Evolutionary conservation across 2,888 invertebrate species (phyloP), one percentile per base, ranked within the genome.

Genomic region (Microplitis deprimator): DNA sequence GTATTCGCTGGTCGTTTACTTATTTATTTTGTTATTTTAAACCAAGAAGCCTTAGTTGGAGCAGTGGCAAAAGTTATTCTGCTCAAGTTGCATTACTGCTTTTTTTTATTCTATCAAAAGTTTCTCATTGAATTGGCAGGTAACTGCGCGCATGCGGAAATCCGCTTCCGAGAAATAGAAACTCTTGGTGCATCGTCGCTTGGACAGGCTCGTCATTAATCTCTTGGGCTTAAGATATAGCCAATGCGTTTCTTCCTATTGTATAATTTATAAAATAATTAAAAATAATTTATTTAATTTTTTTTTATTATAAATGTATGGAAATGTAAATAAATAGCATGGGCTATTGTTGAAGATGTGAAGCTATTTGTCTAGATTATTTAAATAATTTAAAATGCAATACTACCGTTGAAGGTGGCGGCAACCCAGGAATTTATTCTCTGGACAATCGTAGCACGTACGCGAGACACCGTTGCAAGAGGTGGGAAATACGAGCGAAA

Each of bases 121-220:
- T 73, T 75, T 73, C 62, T 75, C 29, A 65, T 61, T 72, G 67
- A 67, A 61, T 68, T 62, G 41, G 65, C 70, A 76, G 77, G 68
- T 61, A 70, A 50, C 68, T 78, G 29, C 29, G 29, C 61, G 73
- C 68, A 75, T 76, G 77, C 80, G 80, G 79, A 80, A 80, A 79
- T 80, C 77, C 77, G 77, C 76, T 79, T 79, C 77, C 77, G 67
- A 76, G 80, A 79, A 80, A 76, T 76, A 76, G 78, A 79, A 80
- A 80, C 79, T 79, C 72, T 68, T 39, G 59, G 64, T 73, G 41
- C 73, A 29, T 71, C 60, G 39, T 40, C 65, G 65, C 50, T 13
- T 65, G 38, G 38, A 65, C 13, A 38, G 38, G 65, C 65, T 65
- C 65, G 17, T 68, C 50, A 68, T 16, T 6, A 16, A 13, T 68